Evolutionary conservation across 1,140 invertebrate genomes (phyloP).

Genomic region (Diorhabda carinulata): DNA sequence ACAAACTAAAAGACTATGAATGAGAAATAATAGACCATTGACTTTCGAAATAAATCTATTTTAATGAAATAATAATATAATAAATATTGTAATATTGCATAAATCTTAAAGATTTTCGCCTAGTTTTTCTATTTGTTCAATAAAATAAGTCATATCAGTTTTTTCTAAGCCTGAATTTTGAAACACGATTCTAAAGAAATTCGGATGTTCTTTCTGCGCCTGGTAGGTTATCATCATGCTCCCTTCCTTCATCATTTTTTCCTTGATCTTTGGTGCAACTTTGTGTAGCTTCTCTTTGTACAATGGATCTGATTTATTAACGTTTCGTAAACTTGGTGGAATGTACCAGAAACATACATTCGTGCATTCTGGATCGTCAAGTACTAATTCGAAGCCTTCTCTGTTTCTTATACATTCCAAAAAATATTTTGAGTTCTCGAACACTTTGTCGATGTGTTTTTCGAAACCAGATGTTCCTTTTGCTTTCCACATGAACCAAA

Average conservation of each 20-base stretch:
- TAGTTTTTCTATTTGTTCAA: slow-evolving; percentile 80
- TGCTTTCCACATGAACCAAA: slow-evolving; percentile 98
- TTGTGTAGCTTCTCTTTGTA: slow-evolving; percentile 68
- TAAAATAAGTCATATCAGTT: slow-evolving; percentile 80
- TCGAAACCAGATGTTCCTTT: slow-evolving; percentile 82
- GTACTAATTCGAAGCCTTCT: slow-evolving; percentile 68
- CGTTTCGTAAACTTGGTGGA: slow-evolving; percentile 68
- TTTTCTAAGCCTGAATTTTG: slow-evolving; percentile 80
- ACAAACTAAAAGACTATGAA: no score
- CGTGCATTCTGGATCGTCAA: slow-evolving; percentile 82
- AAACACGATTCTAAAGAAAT: slow-evolving; percentile 93
- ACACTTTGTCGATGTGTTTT: slow-evolving; percentile 74
- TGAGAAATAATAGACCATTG: no score
- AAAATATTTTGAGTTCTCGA: slow-evolving; percentile 70
- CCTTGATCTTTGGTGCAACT: slow-evolving; percentile 89
- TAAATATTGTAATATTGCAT: background rate
- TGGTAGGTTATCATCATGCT: slow-evolving; percentile 96
- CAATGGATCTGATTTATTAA: slow-evolving; percentile 53
- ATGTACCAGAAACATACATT: slow-evolving; percentile 97
- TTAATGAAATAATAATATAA: background rate
- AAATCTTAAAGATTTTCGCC: slow-evolving; percentile 60
- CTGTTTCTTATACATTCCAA: slow-evolving; percentile 62
- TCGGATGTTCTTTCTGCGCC: slow-evolving; percentile 70
- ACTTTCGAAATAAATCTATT: background rate
- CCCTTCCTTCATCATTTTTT: slow-evolving; percentile 90